Base-by-base conservation (phyloP, 2,113 vertebrate species). In the Colistium nudipinnis region DNA sequence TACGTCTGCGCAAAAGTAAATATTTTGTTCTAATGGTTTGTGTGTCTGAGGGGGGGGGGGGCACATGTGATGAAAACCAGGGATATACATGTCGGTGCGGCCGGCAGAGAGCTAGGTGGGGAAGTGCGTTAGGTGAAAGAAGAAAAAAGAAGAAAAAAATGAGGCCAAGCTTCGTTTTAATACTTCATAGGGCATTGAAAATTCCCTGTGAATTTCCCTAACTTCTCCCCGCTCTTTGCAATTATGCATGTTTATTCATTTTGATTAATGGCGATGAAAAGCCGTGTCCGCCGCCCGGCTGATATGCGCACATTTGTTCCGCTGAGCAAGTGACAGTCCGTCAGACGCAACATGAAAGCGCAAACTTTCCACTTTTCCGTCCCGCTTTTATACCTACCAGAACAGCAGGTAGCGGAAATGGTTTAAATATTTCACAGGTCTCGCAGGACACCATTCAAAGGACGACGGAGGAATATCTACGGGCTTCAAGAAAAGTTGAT, bases 191-290 rank as follows among this genome's bases (percentile, higher is more conserved):
- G 44, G 77, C 85, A 91, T 92, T 70, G 87, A 89, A 89, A 88
- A 92, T 92, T 92, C 89, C 73, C 83, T 89, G 78, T 84, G 85
- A 90, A 86, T 90, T 71, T 70, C 36, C 64, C 57, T 83, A 83
- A 92, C 85, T 89, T 90, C 86, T 90, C 85, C 87, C 75, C 28
- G 52, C 82, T 83, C 75, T 80, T 74, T 62, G 81, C 89, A 88
- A 93, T 92, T 91, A 91, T 83, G 78, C 78, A 89, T 88, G 89
- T 92, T 92, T 89, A 91, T 91, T 90, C 89, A 83, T 86, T 88
- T 85, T 89, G 88, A 92, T 91, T 90, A 90, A 68, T 60, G 44
- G 28, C 41, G 79, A 89, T 77, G 80, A 82, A 83, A 87, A 78
- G 86, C 78, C 57, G 0, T 25, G 80, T 74, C 84, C 38, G 75